phyloP scores from a whole-genome alignment of 2,888 invertebrate genomes.

The Ennomos fuscantarius region DNA sequence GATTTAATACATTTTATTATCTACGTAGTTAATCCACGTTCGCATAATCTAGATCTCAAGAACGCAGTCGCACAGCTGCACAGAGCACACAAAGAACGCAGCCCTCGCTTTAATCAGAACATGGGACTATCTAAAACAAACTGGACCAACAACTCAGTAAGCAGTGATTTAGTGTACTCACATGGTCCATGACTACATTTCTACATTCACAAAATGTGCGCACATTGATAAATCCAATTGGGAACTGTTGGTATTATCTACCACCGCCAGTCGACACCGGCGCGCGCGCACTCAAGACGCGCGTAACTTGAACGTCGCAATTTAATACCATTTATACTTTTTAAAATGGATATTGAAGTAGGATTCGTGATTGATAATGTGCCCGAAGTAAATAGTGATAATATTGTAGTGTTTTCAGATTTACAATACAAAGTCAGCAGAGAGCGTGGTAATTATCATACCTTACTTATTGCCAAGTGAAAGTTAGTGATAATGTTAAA shows the following conservation, averaged over 20 bases:
- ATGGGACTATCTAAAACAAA: background rate
- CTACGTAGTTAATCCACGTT: no score
- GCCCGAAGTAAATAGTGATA: slow-evolving; percentile 11
- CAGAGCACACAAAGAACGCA: no score
- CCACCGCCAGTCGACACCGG: slow-evolving; percentile 5
- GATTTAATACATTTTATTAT: no score
- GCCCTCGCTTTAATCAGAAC: background rate
- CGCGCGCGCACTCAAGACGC: slow-evolving; percentile 14
- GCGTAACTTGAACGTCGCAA: background rate
- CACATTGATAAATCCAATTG: slow-evolving; percentile 17
- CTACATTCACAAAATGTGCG: slow-evolving; percentile 13
- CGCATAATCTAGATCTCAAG: no score
- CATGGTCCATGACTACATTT: slow-evolving; percentile 11
- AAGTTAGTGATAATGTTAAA: slow-evolving; percentile 10
- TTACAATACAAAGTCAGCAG: slow-evolving; percentile 46
- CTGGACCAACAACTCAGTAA: background rate
- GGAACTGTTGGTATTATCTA: slow-evolving; percentile 13
- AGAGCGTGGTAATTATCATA: slow-evolving; percentile 37
- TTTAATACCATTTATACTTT: background rate
- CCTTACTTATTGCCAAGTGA: slow-evolving; percentile 39
- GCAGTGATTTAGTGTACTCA: background rate
- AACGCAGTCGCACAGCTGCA: no score
- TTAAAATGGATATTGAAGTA: slow-evolving; percentile 29
- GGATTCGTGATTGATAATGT: slow-evolving; percentile 6
- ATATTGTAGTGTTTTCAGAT: slow-evolving; percentile 49